Evolutionary conservation across 2,888 invertebrate genomes (phyloP), one percentile per base, ranked within the genome.

Genomic region (Lucinisca nassula): DNA sequence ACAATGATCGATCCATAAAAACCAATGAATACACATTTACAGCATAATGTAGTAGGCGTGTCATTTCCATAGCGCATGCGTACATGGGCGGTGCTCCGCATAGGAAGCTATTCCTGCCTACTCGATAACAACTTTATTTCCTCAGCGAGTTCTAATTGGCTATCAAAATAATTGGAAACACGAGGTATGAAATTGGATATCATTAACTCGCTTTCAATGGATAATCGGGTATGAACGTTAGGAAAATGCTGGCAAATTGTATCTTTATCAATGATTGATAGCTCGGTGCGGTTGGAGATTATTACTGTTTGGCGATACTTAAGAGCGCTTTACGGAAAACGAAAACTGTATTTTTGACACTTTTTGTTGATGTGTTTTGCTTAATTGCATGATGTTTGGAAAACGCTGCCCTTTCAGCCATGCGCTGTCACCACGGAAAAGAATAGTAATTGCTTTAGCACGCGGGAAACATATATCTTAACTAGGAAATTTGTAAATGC

Each of bases 211-310:
- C 88, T 88, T 90, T 88, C 88, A 90, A 86, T 88, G 86, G 86
- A 90, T 88, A 90, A 90, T 90, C 84, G 90, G 73, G 82, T 84
- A 84, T 87, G 88, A 90, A 90, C 76, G 74, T 82, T 80, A 58
- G 84, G 86, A 86, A 88, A 90, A 85, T 86, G 80, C 85, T 90
- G 88, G 88, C 90, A 90, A 90, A 90, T 90, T 90, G 88, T 88
- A 90, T 90, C 85, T 88, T 90, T 88, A 90, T 90, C 72, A 79
- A 70, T 88, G 90, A 90, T 90, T 88, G 90, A 90, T 90, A 84
- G 27, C 51, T 37, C 49, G 70, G 75, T 61, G 61, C 61, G 61
- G 61, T 51, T 61, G 61, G 30, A 61, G 61, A 61, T 61, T 61
- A 61, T 61, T 61, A 61, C 10, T 61, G 61, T 30, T 61, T 61